Evolutionary conservation across 2,113 vertebrate genomes (phyloP), one percentile per base, ranked within the genome.

Genomic region (Etheostoma cragini): DNA sequence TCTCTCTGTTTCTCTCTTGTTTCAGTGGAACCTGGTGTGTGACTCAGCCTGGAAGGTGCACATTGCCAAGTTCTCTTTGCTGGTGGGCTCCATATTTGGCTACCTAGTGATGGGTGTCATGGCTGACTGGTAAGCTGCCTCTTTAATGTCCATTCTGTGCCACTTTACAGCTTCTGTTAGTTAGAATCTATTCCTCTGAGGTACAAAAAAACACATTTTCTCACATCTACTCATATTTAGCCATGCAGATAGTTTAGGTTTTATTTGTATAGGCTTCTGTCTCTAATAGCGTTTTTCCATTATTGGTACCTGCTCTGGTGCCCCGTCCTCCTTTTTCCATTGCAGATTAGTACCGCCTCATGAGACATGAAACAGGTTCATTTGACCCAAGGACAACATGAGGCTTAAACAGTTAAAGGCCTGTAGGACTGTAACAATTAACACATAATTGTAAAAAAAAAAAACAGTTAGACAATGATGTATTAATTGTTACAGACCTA

Each of bases 41-140:
- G 97, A 98, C 84, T 98, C 97, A 63, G 95, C 98, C 79, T 99
- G 98, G 98, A 98, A 98, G 93, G 98, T 99, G 53, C 98, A 99
- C 92, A 98, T 99, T 88, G 97, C 98, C 82, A 99, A 99, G 88
- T 99, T 99, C 92, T 99, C 98, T 45, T 87, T 99, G 72, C 94
- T 99, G 78, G 97, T 99, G 91, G 98, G 98, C 88, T 97, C 98
- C 93, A 99, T 99, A 93, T 97, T 99, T 45, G 98, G 98, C 79
- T 98, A 99, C 93, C 95, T 99, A 78, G 96, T 99, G 94, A 98
- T 97, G 93, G 98, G 98, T 92, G 97, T 98, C 91, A 96, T 99
- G 95, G 97, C 98, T 35, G 98, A 99, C 95, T 99, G 98, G 98
- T 99, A 95, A 94, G 97, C 45, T 76, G n/a, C 52, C 42, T 94